These are phyloP conservation scores for Origma solitaria DNA, from an alignment of 2,113 vertebrate genomes.

Conservation along the genomic window DNA sequence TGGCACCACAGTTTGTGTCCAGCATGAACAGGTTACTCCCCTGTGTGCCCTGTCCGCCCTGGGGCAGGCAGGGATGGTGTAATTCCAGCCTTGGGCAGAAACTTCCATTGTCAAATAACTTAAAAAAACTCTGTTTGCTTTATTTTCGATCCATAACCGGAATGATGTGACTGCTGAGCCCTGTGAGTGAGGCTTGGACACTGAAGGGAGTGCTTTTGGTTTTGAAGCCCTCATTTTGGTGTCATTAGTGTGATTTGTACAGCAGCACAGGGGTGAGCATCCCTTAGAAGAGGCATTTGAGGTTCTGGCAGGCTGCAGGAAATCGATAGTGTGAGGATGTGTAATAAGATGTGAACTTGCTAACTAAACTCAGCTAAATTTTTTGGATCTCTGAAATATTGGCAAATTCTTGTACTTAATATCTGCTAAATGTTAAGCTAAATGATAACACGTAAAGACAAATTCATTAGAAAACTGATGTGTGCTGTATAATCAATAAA, in stretches of 20 bases:
- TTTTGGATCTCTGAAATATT: neutral
- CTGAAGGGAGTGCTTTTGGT: neutral
- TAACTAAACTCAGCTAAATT: neutral
- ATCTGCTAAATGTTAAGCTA: neutral
- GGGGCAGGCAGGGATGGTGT: neutral
- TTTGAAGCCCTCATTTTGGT: neutral
- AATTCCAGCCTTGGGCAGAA: neutral
- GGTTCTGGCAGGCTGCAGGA: constrained; percentile 4
- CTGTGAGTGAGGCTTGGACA: neutral
- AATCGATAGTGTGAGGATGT: neutral
- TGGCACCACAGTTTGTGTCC: neutral
- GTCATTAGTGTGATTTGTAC: neutral
- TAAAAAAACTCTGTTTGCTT: neutral
- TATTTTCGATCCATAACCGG: accelerated
- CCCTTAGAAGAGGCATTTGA: neutral
- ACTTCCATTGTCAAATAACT: neutral
- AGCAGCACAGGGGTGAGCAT: neutral
- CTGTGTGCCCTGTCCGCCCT: neutral
- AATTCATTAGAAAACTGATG: neutral
- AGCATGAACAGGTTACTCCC: accelerated
- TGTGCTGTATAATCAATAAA: neutral
- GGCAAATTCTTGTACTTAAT: neutral
- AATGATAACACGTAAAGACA: neutral
- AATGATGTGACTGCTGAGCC: neutral
- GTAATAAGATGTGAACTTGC: neutral